Evolutionary conservation across 2,797 vertebrate genomes (phyloP), one percentile per base, ranked within the genome.

Genomic region (Remorina albescens): DNA sequence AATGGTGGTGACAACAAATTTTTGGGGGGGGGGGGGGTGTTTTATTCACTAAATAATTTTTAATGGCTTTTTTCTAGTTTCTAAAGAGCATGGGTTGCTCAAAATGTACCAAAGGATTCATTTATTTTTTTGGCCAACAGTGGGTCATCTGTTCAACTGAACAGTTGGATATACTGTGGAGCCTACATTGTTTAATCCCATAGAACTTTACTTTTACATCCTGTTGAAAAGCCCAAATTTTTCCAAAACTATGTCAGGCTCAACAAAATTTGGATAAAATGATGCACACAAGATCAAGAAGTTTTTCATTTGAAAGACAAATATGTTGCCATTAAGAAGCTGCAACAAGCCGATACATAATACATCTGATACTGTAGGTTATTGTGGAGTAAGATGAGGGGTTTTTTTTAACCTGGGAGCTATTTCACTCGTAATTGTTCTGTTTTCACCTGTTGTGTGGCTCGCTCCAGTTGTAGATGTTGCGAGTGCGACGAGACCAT

Each of bases 401-500:
- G 3, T 30, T 30, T 30, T 30, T 30, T 37, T 37, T 21, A n/a
- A 36, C 21, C 28, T 39, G 5, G 12, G 60, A 46, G 47, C 54
- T 55, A 47, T 9, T 50, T 19, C 9, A n/a, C 12, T 74, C 16
- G 8, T 13, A 21, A 42, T 32, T 62, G 46, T 68, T 39, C 13
- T 47, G 32, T 39, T 64, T 49, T 71, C 80, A 95, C 95, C 94
- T 93, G 90, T 94, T 77, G 77, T 95, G 86, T 44, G 93, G 89
- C 83, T 97, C 96, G 3, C 93, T 98, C 98, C 98, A 99, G 88
- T 97, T 97, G 82, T 99, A 99, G 78, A 99, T 87, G 68, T 93
- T 91, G 67, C 80, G 94, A 8, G 98, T 98, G 56, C 75, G 95
- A 6, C 0, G 72, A 70, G 94, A 93, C 98, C 98, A 99, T 34